Percentiles rank a stretch among this genome's conserved stretches.
These are phyloP conservation scores for Aix galericulata DNA, from an alignment of 2,113 vertebrate species.

Conservation along the genomic window DNA sequence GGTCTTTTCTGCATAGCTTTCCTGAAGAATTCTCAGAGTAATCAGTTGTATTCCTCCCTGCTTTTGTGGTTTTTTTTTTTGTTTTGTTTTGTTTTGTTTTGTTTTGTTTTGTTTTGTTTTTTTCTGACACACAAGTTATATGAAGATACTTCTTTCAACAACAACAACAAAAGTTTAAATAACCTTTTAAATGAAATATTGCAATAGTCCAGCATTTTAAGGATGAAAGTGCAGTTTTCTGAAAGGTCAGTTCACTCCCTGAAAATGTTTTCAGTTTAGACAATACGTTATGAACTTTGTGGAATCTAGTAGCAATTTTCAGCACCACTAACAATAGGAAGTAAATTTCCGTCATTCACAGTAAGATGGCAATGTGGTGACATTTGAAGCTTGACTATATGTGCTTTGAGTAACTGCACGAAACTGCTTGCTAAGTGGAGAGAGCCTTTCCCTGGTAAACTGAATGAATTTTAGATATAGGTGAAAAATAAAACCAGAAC, in stretches of 20 bases:
- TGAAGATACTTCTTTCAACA: background rate
- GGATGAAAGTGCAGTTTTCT: constrained; percentile 74
- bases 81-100: too few relatives aligned
- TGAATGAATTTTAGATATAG: constrained; percentile 53
- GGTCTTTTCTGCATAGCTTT: background rate
- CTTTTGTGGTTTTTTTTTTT: too few relatives aligned
- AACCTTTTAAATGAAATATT: constrained; percentile 81
- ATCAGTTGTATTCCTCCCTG: background rate
- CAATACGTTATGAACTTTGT: constrained; percentile 66
- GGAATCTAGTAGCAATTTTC: constrained; percentile 72
- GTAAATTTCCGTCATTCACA: constrained; percentile 76
- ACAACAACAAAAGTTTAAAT: constrained; percentile 64
- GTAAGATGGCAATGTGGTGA: constrained; percentile 81
- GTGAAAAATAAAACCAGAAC: constrained; percentile 51
- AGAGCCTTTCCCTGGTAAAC: constrained; percentile 20
- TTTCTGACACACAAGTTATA: constrained; percentile 39
- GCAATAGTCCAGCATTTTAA: constrained; percentile 66
- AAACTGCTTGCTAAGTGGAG: constrained; percentile 1
- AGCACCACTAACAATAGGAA: constrained; percentile 71
- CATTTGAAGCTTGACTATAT: constrained; percentile 72
- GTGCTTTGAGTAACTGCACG: constrained; percentile 49
- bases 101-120: too few relatives aligned
- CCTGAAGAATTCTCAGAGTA: background rate
- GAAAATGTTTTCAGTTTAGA: constrained; percentile 76
- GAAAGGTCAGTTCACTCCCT: constrained; percentile 75